Base-by-base conservation (phyloP, 2,888 invertebrate species). In the Epirrita christyi region DNA sequence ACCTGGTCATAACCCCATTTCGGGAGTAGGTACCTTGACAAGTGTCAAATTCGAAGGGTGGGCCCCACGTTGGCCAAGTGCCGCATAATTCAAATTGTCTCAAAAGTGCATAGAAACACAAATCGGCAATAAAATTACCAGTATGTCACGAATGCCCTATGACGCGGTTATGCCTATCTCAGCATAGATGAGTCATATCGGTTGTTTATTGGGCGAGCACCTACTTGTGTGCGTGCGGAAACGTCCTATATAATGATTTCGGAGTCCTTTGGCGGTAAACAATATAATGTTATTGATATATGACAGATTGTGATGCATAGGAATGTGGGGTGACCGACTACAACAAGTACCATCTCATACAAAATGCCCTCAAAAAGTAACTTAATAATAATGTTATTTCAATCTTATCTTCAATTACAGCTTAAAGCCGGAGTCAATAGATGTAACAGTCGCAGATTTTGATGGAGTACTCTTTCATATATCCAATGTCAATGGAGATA, bases 401-500 rank as follows among this genome's bases (percentile, higher is more conserved):
- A 42, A 32, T 37, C 9, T 5, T 9, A 2, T 40, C 32, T 69
- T 68, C 59, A 34, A 71, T 95, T 96, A 66, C 92, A 98, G 98
- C 70, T 95, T 96, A 85, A 99, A 99, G 94, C 96, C 97, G 68
- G 99, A 99, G 88, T 96, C 97, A 73, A 98, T 98, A 84, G 98
- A 99, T 93, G 96, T 99, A 77, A 95, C 94, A 70, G 95, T 98
- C 84, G 97, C 98, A 73, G 99, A 99, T 93, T 99, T 99, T 93
- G 99, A 99, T 94, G 99, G 99, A 75, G 99, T 98, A 65, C 93
- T 99, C 71, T 99, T 98, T 93, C 99, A 98, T 92, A 96, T 99
- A 93, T 98, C 99, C 64, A 99, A 99, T 94, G 94, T 98, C 77
- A 97, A 97, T 91, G 96, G 96, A 78, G 98, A 99, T 90, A 98